phyloP scores from a whole-genome alignment of 2,113 vertebrate species.

The Chloebia gouldiae region DNA sequence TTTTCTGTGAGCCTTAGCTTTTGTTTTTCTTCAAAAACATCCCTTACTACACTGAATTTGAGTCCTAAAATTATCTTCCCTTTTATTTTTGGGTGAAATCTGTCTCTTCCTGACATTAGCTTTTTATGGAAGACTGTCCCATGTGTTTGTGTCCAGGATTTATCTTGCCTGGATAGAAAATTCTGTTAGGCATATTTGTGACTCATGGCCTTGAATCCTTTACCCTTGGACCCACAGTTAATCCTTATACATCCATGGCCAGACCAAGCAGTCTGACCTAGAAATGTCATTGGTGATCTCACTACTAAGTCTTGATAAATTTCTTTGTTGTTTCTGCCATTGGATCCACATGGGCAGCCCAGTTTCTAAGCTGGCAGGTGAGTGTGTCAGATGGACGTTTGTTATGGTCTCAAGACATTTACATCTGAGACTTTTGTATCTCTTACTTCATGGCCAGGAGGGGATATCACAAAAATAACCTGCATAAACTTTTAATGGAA shows the following conservation, averaged over 20 bases:
- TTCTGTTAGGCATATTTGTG: not conserved
- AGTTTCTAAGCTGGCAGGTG: not conserved
- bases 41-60: not conserved
- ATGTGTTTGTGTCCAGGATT: not conserved
- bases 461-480: not conserved
- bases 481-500: not conserved
- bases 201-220: not conserved
- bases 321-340: not conserved
- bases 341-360: not conserved
- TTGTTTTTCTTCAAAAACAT: not conserved
- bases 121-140: not conserved
- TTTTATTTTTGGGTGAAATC: not conserved
- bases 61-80: not conserved
- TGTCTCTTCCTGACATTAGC: not conserved
- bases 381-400: not conserved
- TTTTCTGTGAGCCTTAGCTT: not conserved
- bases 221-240: not conserved
- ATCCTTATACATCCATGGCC: not conserved
- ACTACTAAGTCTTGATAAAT: not conserved
- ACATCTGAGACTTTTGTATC: not conserved
- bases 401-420: not conserved
- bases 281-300: not conserved
- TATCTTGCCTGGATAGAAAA: not conserved
- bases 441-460: not conserved
- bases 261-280: not conserved